These are phyloP conservation scores for Eucera pruinosa DNA, from an alignment of 2,888 invertebrate species.

Conservation along the genomic window DNA sequence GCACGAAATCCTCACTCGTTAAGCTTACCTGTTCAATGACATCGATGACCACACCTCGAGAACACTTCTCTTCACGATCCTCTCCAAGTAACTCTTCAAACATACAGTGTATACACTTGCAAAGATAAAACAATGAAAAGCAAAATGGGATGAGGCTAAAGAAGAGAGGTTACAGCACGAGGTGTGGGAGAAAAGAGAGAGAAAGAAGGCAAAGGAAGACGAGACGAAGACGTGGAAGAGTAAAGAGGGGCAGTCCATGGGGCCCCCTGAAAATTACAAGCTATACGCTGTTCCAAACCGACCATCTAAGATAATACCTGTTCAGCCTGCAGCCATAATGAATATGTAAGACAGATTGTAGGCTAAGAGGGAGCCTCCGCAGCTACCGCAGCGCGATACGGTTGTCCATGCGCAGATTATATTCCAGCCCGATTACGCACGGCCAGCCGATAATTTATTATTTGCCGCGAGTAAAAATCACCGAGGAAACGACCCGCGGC, in stretches of 20 bases:
- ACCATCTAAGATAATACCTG: slow-evolving; percentile 84
- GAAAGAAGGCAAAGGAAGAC: neutral
- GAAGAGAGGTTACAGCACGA: slow-evolving; percentile 21
- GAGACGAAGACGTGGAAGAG: slow-evolving; percentile 48
- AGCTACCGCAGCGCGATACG: slow-evolving; percentile 83
- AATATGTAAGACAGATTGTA: slow-evolving; percentile 85
- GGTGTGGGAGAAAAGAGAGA: slow-evolving; percentile 42
- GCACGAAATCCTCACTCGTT: slow-evolving; percentile 71
- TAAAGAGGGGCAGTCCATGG: slow-evolving; percentile 59
- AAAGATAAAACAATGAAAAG: neutral
- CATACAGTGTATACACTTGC: neutral
- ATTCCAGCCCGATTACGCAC: slow-evolving; percentile 76
- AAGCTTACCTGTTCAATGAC: slow-evolving; percentile 49
- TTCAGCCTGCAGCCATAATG: slow-evolving; percentile 84
- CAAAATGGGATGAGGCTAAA: neutral
- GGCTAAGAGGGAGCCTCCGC: slow-evolving; percentile 83
- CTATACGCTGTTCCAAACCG: slow-evolving; percentile 83
- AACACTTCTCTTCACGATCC: too few relatives aligned
- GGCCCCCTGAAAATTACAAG: slow-evolving; percentile 84
- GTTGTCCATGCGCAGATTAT: slow-evolving; percentile 82
- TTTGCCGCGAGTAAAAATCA: slow-evolving; percentile 79
- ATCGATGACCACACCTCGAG: slow-evolving; percentile 15
- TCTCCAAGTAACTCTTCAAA: too few relatives aligned
- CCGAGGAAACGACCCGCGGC: slow-evolving; percentile 70
- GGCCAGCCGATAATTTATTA: slow-evolving; percentile 79